phyloP scores from a whole-genome alignment of 2,113 vertebrate species.

The Zapus hudsonius region DNA sequence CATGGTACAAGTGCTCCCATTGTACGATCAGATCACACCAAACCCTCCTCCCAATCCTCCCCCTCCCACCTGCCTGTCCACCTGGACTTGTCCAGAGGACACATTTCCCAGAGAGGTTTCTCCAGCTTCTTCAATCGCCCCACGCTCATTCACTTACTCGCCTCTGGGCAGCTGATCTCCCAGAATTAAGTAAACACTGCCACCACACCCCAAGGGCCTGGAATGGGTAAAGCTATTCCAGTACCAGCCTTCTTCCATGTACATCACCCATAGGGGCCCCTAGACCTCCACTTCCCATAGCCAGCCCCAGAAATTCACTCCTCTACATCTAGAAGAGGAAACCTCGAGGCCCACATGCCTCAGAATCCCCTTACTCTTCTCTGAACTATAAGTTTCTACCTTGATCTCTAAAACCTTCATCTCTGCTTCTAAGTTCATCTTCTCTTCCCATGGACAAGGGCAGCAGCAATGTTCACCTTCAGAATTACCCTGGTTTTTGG shows the following conservation, averaged over 20 bases:
- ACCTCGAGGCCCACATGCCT: neutral
- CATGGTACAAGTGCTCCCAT: no score
- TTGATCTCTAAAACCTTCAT: neutral
- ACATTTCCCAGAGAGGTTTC: neutral
- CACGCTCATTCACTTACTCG: neutral
- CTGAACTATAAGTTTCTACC: neutral
- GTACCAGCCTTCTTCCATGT: neutral
- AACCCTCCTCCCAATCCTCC: neutral
- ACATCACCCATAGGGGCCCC: neutral
- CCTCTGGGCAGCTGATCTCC: neutral
- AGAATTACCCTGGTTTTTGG: neutral
- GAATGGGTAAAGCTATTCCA: neutral
- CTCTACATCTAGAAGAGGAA: neutral
- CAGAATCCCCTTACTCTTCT: neutral
- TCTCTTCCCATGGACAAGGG: conserved; percentile 16
- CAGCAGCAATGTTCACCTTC: neutral
- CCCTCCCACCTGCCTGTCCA: neutral
- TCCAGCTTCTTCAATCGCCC: neutral
- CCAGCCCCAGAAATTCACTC: neutral
- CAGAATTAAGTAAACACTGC: neutral
- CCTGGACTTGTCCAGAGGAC: neutral
- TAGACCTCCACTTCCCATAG: neutral
- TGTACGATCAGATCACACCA: neutral
- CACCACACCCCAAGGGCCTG: neutral
- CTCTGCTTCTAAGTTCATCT: neutral